Evolutionary conservation across 1,140 invertebrate species (phyloP), one percentile per base, ranked within the genome.

Genomic region (Drosophila subobscura): DNA sequence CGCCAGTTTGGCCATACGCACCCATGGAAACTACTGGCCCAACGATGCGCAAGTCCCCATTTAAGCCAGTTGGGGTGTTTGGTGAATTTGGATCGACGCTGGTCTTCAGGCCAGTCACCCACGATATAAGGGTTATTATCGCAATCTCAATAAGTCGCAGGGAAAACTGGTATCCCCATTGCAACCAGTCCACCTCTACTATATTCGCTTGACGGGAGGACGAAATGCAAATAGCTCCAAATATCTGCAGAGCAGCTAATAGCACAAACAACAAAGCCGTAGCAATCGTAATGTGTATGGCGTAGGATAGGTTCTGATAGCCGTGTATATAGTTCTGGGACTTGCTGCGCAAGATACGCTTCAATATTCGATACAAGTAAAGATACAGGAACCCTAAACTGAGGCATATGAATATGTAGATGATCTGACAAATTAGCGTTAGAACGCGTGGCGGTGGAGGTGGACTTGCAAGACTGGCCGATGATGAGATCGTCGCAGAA

Each of bases 151-250:
- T 94, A 0, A 97, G 92, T 16, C 97, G 93, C 27, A 97, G 93
- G 2, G 95, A 95, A 72, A 97, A 95, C 77, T 97, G 96, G 92
- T 96, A 97, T 8, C 96, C 95, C 96, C 96, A 98, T 93, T 97
- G 96, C 5, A 97, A 92, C 97, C 97, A 98, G 76, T 94, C 93
- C 37, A 93, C 75, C 25, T 91, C 91, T 0, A 77, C 56, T 20
- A 79, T 56, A 51, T 72, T 77, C 2, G 65, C 50, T 23, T 90
- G 75, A 10, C 70, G 93, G 90, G 66, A 90, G 50, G 65, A 89
- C 73, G 47, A 94, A 92, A 68, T 93, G 78, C 77, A 94, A 92
- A 90, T 93, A 91, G 90, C 90, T 0, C 96, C 96, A 83, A 96
- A 97, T 8, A 97, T 93, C 78, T 97, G 96, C 5, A 98, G 93